Evolutionary conservation across 2,888 invertebrate genomes (phyloP).

Genomic region (Ochropleura leucogaster): DNA sequence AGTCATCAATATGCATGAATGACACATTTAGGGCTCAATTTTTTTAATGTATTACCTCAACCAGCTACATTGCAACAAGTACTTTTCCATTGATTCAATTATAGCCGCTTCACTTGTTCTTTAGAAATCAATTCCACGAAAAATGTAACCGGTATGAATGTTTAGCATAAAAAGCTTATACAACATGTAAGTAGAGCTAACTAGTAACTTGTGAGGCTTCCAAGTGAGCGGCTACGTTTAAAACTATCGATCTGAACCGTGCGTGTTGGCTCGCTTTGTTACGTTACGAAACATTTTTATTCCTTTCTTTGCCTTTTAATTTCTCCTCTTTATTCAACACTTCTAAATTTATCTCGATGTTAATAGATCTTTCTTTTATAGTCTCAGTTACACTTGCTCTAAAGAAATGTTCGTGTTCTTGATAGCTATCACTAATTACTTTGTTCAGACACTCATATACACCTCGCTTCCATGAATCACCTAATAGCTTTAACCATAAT

Average conservation of each 20-base stretch:
- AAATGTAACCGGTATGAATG: constrained; percentile 51
- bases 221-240: constrained; percentile 59
- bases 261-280: constrained; percentile 42
- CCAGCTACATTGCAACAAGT: constrained; percentile 8
- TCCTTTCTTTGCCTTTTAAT: constrained; percentile 26
- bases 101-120: constrained; percentile 54
- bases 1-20: neutral
- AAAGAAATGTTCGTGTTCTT: constrained; percentile 18
- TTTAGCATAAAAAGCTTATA: constrained; percentile 53
- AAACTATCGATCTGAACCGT: constrained; percentile 55
- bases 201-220: constrained; percentile 59
- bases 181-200: constrained; percentile 58
- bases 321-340: neutral
- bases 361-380: constrained; percentile 2
- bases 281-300: constrained; percentile 22
- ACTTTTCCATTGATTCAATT: constrained; percentile 58
- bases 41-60: constrained; percentile 25
- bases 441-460: constrained; percentile 15
- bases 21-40: neutral
- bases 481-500: constrained; percentile 18
- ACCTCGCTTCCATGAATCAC: constrained; percentile 27
- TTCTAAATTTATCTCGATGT: neutral
- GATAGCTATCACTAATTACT: constrained; percentile 35
- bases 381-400: neutral
- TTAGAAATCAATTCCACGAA: constrained; percentile 62